phyloP scores from a whole-genome alignment of 2,113 vertebrate species.

The Oreocharis arfaki region DNA sequence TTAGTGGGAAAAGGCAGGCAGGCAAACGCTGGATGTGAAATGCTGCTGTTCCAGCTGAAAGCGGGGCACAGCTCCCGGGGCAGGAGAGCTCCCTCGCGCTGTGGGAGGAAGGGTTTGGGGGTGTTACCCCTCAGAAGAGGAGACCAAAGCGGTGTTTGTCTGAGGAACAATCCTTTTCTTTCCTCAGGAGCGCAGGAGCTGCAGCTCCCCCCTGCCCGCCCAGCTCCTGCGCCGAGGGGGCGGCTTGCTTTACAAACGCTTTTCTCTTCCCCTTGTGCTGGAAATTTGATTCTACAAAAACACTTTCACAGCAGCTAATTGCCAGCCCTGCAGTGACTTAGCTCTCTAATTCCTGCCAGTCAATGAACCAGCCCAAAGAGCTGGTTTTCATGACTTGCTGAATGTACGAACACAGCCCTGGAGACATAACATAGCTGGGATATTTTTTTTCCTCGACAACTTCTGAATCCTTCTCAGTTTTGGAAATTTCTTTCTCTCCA shows the following conservation, averaged over 20 bases:
- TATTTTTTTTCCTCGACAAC: background rate
- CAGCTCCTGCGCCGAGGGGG: background rate
- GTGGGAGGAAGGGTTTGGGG: background rate
- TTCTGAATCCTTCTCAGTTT: background rate
- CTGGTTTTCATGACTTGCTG: background rate
- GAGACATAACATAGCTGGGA: background rate
- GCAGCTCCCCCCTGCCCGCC: background rate
- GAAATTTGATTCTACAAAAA: constrained; percentile 38
- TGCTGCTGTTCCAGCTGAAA: background rate
- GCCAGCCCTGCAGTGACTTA: background rate
- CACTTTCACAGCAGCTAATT: constrained; percentile 20
- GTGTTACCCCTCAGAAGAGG: background rate
- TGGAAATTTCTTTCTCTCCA: background rate
- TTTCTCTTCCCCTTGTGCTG: background rate
- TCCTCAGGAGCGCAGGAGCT: background rate
- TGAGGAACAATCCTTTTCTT: background rate
- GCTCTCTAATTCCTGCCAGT: constrained; percentile 35
- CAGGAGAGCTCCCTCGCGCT: rapidly evolving
- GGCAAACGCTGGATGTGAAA: background rate
- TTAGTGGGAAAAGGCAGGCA: background rate
- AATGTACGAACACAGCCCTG: background rate
- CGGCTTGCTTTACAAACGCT: background rate
- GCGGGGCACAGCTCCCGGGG: background rate
- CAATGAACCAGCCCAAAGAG: constrained; percentile 42
- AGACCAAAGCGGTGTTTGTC: background rate